Evolutionary conservation across 2,888 invertebrate species (phyloP), one percentile per base, ranked within the genome.

Genomic region (Choreutis nemorana): DNA sequence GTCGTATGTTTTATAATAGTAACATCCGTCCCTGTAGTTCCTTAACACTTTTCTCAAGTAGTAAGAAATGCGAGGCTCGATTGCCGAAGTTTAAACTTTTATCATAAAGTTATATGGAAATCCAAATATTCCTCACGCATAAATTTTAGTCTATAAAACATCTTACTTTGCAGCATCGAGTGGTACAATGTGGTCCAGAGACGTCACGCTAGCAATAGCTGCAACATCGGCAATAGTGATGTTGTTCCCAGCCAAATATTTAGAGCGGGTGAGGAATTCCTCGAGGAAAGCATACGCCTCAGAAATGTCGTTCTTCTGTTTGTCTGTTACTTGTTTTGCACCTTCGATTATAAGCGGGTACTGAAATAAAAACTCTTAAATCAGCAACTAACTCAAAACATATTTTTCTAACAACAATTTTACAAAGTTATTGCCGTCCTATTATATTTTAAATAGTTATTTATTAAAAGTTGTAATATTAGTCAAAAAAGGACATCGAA

Each of bases 221-320:
- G 67, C 60, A 23, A 82, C 51, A 43, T 84, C 84, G 5, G 83
- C 83, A 28, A 84, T 57, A 3, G 83, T 82, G 26, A 81, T 43
- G 10, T 59, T 44, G 26, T 81, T 62, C 1, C 75, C 79, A 12
- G 82, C 81, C 26, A 82, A 50, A 55, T 72, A 85, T 18, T 73
- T 59, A 1, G 65, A 58, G 3, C 55, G 59, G 4, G 54, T 53
- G 1, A 84, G 58, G 35, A 78, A 81, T 2, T 44, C 47, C 39
- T 84, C 82, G 14, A 82, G 28, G 31, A 72, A 67, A 1, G 40
- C 55, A 30, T 82, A 73, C 0, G 60, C 68, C 39, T 82, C 77
- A 7, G 55, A 50, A 8, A 82, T 48, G 6, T 53, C 57, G 2
- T 65, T 51, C 14, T 58, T 36, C 29, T 59, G 51, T 26, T 64